These are phyloP conservation scores for Pogonophryne albipinna DNA, from an alignment of 2,797 vertebrate genomes.

Conservation along the genomic window DNA sequence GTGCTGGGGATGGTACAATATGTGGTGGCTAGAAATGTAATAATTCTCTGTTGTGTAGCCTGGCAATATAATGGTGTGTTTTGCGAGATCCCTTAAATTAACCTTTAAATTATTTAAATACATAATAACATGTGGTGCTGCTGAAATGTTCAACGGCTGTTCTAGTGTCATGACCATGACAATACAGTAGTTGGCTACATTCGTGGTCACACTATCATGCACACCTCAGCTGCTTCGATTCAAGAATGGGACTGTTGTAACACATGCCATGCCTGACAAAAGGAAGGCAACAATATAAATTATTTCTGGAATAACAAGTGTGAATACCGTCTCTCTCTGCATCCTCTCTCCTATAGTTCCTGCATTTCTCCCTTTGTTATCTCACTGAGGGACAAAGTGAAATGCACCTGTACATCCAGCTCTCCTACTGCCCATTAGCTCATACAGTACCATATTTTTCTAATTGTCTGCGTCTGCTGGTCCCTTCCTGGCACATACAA, in stretches of 20 bases:
- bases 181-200: conserved; percentile 16
- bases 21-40: conserved; percentile 51
- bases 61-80: conserved; percentile 33
- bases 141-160: conserved; percentile 21
- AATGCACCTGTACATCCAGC: conserved; percentile 19
- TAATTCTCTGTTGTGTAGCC: conserved; percentile 45
- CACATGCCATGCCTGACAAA: conserved; percentile 41
- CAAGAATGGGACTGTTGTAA: conserved; percentile 34
- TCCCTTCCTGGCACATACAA: conserved; percentile 3
- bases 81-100: conserved; percentile 35
- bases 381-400: conserved; percentile 12
- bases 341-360: conserved; percentile 12
- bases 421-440: conserved; percentile 41
- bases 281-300: conserved; percentile 40
- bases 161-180: conserved; percentile 18
- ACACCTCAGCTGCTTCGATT: conserved; percentile 15
- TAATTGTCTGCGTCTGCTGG: conserved; percentile 10
- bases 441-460: not conserved
- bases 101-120: conserved; percentile 35
- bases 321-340: conserved; percentile 26
- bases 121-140: conserved; percentile 14
- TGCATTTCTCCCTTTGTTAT: conserved; percentile 26
- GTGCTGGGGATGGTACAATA: conserved; percentile 36
- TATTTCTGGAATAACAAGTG: conserved; percentile 58
- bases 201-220: conserved; percentile 26